A percentile compares a stretch with the other conserved stretches of the same genome.
These are phyloP conservation scores for Microchrysa polita DNA, from an alignment of 2,888 invertebrate genomes.

Conservation along the genomic window DNA sequence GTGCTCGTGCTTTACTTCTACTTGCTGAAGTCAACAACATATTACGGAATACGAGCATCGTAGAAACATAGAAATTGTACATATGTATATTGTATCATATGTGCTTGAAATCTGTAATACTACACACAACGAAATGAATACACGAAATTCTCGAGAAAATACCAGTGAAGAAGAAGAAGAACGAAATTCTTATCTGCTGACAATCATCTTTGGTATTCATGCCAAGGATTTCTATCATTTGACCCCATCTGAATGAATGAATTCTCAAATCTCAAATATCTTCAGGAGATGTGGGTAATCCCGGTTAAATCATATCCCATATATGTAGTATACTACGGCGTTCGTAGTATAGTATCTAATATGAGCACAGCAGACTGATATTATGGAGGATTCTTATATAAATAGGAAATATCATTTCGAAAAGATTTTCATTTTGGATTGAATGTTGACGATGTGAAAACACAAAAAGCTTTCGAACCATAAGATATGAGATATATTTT, in stretches of 20 bases:
- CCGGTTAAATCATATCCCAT: slow-evolving; percentile 27
- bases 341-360: background rate
- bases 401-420: slow-evolving; percentile 41
- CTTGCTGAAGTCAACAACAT: slow-evolving; percentile 7
- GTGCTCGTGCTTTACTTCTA: background rate
- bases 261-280: slow-evolving; percentile 34
- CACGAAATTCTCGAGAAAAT: background rate
- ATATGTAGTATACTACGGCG: no score
- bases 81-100: background rate
- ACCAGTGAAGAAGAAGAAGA: background rate
- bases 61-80: background rate
- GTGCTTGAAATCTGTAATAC: background rate
- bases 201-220: slow-evolving; percentile 41
- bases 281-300: slow-evolving; percentile 29
- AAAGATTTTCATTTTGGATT: slow-evolving; percentile 35
- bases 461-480: slow-evolving; percentile 19
- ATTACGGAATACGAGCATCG: slow-evolving; percentile 7
- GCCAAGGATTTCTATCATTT: slow-evolving; percentile 37
- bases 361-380: background rate
- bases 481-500: background rate
- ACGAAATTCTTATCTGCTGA: slow-evolving; percentile 24
- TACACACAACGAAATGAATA: background rate
- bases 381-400: slow-evolving; percentile 26
- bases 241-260: slow-evolving; percentile 38
- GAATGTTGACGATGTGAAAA: slow-evolving; percentile 35